Conservation (phyloP, 2,113 vertebrate species). For the Cephalopholis sonnerati region DNA sequence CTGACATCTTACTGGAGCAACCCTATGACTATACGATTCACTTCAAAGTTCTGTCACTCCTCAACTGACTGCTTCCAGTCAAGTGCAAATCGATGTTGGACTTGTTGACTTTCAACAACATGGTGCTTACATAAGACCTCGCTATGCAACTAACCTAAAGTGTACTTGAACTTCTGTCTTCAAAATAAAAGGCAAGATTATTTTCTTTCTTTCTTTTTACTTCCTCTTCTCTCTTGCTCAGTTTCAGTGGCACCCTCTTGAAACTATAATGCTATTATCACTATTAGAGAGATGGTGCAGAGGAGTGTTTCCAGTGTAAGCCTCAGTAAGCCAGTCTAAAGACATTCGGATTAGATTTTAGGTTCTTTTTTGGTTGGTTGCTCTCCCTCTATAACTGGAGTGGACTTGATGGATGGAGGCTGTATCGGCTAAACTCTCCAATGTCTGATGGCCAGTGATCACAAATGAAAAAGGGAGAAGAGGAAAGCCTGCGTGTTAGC, state of each 20-base stretch:
- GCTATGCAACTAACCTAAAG: slow-evolving; percentile 54
- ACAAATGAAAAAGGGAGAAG: slow-evolving; percentile 48
- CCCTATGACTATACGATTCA: not conserved
- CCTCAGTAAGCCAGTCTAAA: slow-evolving; percentile 34
- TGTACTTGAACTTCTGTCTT: slow-evolving; percentile 58
- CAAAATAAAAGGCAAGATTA: slow-evolving; percentile 46
- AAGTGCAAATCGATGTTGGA: slow-evolving; percentile 68
- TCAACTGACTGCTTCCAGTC: slow-evolving; percentile 21
- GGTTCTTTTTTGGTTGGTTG: slow-evolving; percentile 32
- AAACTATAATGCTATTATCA: slow-evolving; percentile 29
- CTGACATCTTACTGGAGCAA: not conserved
- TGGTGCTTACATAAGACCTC: slow-evolving; percentile 57
- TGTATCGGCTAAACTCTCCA: slow-evolving; percentile 28
- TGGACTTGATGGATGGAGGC: slow-evolving; percentile 52
- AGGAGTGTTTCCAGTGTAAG: slow-evolving; percentile 14
- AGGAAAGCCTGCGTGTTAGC: slow-evolving; percentile 47
- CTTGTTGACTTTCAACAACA: slow-evolving; percentile 63
- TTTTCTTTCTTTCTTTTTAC: slow-evolving; percentile 21
- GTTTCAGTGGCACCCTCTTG: slow-evolving; percentile 12
- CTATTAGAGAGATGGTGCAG: not conserved
- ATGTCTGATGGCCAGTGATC: slow-evolving; percentile 42
- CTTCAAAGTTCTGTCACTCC: slow-evolving; percentile 1
- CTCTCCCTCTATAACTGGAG: not conserved
- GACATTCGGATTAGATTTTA: slow-evolving; percentile 37
- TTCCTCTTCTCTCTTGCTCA: not conserved